These are phyloP conservation scores for Papilio helenus DNA, from an alignment of 1,140 invertebrate genomes.

Conservation along the genomic window DNA sequence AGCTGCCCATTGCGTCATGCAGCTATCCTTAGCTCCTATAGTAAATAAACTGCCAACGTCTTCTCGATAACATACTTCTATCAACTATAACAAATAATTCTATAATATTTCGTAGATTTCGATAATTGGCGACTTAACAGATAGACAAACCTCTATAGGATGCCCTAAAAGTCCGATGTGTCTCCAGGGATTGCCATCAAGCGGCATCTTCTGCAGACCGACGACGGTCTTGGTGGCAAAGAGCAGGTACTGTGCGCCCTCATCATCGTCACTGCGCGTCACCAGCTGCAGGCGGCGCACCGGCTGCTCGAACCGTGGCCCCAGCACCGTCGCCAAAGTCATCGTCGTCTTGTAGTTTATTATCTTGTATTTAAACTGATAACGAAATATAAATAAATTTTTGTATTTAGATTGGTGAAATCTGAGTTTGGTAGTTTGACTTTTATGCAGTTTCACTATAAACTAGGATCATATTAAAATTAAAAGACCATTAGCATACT, in stretches of 20 bases:
- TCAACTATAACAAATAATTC: slow-evolving; percentile 49
- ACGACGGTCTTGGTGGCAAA: slow-evolving; percentile 87
- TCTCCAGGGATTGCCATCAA: slow-evolving; percentile 90
- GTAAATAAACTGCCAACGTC: slow-evolving; percentile 65
- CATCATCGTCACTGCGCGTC: slow-evolving; percentile 49
- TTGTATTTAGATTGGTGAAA: neutral
- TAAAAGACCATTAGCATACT: slow-evolving; percentile 53
- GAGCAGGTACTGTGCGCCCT: slow-evolving; percentile 81
- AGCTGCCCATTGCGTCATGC: slow-evolving; percentile 66
- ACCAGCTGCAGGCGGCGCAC: slow-evolving; percentile 83
- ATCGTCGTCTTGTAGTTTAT: slow-evolving; percentile 85
- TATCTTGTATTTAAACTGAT: slow-evolving; percentile 88
- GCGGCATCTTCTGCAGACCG: slow-evolving; percentile 86
- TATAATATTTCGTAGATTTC: neutral
- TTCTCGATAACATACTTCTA: slow-evolving; percentile 65
- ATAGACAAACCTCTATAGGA: slow-evolving; percentile 80
- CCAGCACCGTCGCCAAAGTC: slow-evolving; percentile 85
- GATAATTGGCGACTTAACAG: neutral
- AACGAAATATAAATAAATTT: slow-evolving; percentile 38
- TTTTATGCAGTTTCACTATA: no score
- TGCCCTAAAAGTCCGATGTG: slow-evolving; percentile 86
- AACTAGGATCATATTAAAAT: no score
- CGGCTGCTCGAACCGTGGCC: slow-evolving; percentile 86
- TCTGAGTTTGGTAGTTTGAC: no score
- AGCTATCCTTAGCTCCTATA: slow-evolving; percentile 65